Evolutionary conservation across 2,797 vertebrate genomes (phyloP), one percentile per base, ranked within the genome.

Genomic region (Nyctalus aviator): DNA sequence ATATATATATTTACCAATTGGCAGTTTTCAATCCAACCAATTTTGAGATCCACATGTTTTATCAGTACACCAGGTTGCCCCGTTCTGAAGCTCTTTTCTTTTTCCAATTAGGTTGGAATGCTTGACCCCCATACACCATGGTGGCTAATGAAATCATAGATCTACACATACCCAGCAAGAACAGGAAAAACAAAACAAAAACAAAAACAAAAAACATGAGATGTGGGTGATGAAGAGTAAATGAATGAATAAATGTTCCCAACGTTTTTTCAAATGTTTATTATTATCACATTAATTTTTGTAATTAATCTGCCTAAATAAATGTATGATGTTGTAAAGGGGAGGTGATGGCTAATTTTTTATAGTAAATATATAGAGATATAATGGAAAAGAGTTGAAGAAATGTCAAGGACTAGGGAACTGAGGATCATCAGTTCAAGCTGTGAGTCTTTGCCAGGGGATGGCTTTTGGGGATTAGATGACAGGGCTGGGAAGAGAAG

Each of bases 381-480:
- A 13, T 12, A 23, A 23, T 48, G 5, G 20, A 95, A 48, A 83
- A 44, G 44, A 88, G 8, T 32, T 71, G 15, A 9, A 27, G 15
- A 90, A 53, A 71, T 91, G 27, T 69, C 12, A 46, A 75, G 50
- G 77, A 84, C 37, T 27, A 64, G 23, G 1, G 11, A 68, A 12
- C 30, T 66, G 25, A 64, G n/a, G 18, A 87, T 68, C 17, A 12
- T 41, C 72, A 48, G 23, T 77, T 20, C 32, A 66, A 46, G 6
- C 27, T 72, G 35, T 44, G 46, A 88, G 25, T 64, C 14, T 94
- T 94, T 93, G 83, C 82, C 20, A 27, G n/a, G 53, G 20, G 37
- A 64, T 66, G 44, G 81, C 78, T 94, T 87, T 55, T 46, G 62
- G 92, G 68, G 41, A 27, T 92, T 35, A 59, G 27, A n/a, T 73